These are phyloP conservation scores for Apantesis nais DNA, from an alignment of 2,888 invertebrate genomes.

Conservation along the genomic window DNA sequence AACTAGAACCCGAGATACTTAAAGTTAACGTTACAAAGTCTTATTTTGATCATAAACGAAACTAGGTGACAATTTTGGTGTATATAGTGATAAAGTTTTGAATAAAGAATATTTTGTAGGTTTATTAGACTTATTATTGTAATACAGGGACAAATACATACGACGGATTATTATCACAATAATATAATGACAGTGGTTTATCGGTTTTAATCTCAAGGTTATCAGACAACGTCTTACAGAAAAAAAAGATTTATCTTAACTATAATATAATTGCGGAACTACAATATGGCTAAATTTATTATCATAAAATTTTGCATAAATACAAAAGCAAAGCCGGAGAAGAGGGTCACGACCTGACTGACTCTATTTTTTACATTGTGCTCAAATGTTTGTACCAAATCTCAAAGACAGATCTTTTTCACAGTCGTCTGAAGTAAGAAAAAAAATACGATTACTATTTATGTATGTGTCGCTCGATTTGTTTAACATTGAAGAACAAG, in stretches of 20 bases:
- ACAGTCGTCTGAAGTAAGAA: not conserved
- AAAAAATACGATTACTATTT: not conserved
- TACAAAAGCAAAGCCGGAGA: not conserved
- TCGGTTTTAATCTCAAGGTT: slow-evolving; percentile 32
- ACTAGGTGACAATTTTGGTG: not conserved
- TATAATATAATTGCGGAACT: not conserved
- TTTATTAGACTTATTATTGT: not conserved
- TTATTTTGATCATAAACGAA: not conserved
- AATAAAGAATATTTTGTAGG: not conserved
- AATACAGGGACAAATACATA: not conserved
- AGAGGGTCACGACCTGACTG: not conserved
- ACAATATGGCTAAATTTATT: too few relatives aligned
- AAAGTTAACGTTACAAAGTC: not conserved
- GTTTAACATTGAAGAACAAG: not conserved
- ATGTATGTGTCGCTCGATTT: not conserved
- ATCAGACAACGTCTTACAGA: slow-evolving; percentile 6
- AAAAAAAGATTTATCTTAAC: not conserved
- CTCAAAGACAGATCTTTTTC: too few relatives aligned
- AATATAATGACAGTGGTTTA: slow-evolving; percentile 41
- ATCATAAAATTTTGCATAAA: not conserved
- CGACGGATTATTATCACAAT: not conserved
- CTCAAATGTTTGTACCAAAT: not conserved
- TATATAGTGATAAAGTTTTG: not conserved
- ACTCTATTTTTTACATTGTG: not conserved
- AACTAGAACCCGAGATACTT: not conserved